Evolutionary conservation across 2,888 invertebrate species (phyloP).

Genomic region (Adineta ricciae): DNA sequence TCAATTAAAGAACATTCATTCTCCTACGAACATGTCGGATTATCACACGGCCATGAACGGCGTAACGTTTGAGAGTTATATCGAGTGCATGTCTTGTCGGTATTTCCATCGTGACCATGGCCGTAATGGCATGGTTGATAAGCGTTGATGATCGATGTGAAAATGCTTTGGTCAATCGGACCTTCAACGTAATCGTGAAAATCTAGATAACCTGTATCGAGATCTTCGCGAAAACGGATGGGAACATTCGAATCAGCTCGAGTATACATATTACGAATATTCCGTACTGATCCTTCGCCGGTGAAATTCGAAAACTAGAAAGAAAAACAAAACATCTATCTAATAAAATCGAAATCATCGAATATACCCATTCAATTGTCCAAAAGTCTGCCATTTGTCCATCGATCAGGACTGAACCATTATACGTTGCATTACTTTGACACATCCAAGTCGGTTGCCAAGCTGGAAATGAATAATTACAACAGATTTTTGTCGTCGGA

Average conservation of each 20-base stretch:
- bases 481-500: not conserved
- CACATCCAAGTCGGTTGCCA: not conserved
- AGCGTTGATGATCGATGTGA: not conserved
- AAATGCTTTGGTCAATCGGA: not conserved
- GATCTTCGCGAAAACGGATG: not conserved
- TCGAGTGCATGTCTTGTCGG: not conserved
- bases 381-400: not conserved
- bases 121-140: not conserved
- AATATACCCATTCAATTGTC: not conserved
- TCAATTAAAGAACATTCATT: no score
- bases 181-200: slow-evolving; percentile 19
- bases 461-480: not conserved
- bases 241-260: not conserved
- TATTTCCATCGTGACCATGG: not conserved
- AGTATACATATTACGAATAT: slow-evolving; percentile 19
- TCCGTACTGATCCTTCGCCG: not conserved
- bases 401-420: not conserved
- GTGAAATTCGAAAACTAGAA: not conserved
- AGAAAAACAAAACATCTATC: not conserved
- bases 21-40: not conserved
- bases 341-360: no score
- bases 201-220: not conserved
- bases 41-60: not conserved
- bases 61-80: not conserved
- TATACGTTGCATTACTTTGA: not conserved